phyloP scores from a whole-genome alignment of 2,797 vertebrate species.

The Oophaga sylvatica region DNA sequence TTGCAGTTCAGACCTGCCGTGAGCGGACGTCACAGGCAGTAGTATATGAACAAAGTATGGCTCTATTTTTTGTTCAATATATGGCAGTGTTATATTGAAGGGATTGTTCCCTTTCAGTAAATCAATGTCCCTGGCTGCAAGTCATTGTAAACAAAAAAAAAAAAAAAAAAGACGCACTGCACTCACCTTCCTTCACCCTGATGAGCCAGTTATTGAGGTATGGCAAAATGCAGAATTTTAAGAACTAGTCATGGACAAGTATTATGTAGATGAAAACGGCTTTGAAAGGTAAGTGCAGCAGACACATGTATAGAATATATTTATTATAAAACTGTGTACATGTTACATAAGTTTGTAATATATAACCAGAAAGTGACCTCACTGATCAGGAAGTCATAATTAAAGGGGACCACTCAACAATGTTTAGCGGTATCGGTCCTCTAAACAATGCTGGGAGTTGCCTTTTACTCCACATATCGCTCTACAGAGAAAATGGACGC shows the following conservation, averaged over 20 bases:
- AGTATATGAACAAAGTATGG: not conserved
- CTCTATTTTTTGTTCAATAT: not conserved
- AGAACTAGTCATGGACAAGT: not conserved
- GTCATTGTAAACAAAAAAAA: too few relatives aligned
- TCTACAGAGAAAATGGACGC: not conserved
- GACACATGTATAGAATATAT: slow-evolving; percentile 1
- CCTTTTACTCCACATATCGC: not conserved
- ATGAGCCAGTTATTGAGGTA: too few relatives aligned
- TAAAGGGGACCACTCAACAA: not conserved
- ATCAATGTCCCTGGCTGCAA: too few relatives aligned
- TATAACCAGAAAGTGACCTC: not conserved
- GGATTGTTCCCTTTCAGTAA: too few relatives aligned
- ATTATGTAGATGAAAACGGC: not conserved
- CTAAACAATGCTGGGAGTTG: not conserved
- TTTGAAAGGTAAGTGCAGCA: not conserved
- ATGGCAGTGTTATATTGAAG: not conserved
- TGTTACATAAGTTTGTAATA: not conserved
- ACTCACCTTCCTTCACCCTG: too few relatives aligned
- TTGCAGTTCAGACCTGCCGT: too few relatives aligned
- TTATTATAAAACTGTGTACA: slow-evolving; percentile 7
- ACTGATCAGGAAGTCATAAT: not conserved
- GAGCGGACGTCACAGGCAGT: too few relatives aligned
- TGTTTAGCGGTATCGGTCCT: not conserved
- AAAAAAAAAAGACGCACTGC: too few relatives aligned
- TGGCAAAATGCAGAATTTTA: not conserved